Evolutionary conservation across 2,113 vertebrate species (phyloP).

Genomic region (Litocranius walleri): DNA sequence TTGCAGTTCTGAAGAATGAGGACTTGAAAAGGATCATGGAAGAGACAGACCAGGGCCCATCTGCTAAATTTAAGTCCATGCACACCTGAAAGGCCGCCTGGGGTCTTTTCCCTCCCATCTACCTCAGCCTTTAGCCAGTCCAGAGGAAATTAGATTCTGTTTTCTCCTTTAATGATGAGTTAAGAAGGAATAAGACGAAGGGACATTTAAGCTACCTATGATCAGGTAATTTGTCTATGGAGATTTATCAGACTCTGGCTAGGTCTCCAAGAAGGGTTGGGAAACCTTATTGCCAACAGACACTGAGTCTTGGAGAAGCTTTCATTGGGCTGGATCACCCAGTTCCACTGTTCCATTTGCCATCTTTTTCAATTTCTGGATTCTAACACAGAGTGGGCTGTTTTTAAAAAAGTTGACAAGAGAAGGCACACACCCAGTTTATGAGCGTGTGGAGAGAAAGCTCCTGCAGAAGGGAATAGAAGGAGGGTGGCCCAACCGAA

Average conservation of each 20-base stretch:
- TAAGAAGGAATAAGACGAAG: background rate
- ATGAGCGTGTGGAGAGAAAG: background rate
- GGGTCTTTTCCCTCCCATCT: background rate
- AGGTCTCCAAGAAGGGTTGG: background rate
- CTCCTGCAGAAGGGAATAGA: background rate
- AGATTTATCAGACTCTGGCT: background rate
- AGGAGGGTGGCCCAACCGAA: background rate
- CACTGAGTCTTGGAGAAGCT: background rate
- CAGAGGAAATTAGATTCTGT: background rate
- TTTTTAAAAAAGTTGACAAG: background rate
- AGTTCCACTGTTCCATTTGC: background rate
- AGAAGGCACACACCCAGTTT: background rate
- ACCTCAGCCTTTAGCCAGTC: background rate
- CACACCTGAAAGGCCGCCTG: background rate
- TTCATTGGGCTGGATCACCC: background rate
- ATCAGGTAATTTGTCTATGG: background rate
- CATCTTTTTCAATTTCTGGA: background rate
- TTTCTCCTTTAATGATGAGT: background rate
- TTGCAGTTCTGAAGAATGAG: background rate
- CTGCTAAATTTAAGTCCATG: background rate
- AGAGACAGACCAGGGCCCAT: background rate
- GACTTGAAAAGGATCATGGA: background rate
- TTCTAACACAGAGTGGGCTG: background rate
- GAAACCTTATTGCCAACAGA: background rate
- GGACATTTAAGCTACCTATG: background rate